Conservation (phyloP, 2,797 vertebrate genomes). For the Poecile montanus region DNA sequence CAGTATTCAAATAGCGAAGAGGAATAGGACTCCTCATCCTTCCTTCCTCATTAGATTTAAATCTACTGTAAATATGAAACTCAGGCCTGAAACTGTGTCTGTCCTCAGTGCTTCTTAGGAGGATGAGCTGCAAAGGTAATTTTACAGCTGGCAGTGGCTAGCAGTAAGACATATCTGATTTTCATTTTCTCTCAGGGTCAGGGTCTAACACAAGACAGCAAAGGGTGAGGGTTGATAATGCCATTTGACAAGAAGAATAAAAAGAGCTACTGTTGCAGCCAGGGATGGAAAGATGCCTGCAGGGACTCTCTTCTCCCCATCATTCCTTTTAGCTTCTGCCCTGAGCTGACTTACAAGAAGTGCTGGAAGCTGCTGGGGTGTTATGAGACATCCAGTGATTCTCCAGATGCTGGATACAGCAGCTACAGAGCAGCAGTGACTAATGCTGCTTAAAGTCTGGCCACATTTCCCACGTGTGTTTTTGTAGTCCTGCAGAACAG, state of each 20-base stretch:
- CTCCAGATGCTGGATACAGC: background rate
- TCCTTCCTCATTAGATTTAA: background rate
- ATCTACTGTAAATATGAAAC: background rate
- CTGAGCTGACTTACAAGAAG: background rate
- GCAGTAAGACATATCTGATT: background rate
- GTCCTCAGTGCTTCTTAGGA: background rate
- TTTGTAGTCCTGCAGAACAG: background rate
- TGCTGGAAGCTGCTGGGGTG: background rate
- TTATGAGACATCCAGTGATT: background rate
- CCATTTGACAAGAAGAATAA: background rate
- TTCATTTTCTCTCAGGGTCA: background rate
- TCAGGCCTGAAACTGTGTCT: background rate
- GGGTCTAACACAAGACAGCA: background rate
- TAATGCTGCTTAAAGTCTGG: background rate
- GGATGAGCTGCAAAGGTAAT: background rate
- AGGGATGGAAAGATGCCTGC: background rate
- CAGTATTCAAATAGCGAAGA: background rate
- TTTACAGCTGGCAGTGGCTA: background rate
- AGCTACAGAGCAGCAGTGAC: background rate
- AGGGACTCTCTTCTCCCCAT: background rate
- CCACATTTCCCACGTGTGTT: background rate
- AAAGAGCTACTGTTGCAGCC: background rate
- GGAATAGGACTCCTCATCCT: background rate
- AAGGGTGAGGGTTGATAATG: background rate
- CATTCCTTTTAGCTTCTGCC: background rate